Conservation (phyloP, 2,113 vertebrate genomes). For the Pardalotus punctatus region DNA sequence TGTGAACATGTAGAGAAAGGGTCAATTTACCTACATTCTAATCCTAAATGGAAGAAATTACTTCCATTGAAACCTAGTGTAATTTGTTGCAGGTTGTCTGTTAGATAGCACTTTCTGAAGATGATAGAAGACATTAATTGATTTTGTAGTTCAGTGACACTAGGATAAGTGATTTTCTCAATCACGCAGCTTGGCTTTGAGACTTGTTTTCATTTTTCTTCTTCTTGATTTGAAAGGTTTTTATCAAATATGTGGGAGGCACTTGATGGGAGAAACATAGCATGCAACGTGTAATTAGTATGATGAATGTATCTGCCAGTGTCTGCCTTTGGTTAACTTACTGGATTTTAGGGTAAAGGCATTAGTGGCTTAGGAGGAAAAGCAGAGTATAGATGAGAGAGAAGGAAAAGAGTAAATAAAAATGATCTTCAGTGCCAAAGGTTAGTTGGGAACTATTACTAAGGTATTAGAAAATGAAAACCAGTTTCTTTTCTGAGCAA, state of each 20-base stretch:
- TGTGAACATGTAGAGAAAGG: conserved; percentile 15
- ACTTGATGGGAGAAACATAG: conserved; percentile 36
- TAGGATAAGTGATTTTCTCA: conserved; percentile 65
- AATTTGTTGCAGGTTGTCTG: conserved; percentile 55
- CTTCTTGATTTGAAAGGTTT: conserved; percentile 49
- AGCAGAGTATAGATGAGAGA: background rate
- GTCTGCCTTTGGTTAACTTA: background rate
- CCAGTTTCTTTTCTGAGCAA: background rate
- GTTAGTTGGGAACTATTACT: background rate
- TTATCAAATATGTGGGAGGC: conserved; percentile 52
- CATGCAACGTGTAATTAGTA: conserved; percentile 52
- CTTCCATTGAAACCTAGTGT: conserved; percentile 55
- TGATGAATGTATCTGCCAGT: background rate
- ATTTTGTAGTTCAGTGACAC: conserved; percentile 67
- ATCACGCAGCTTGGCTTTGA: background rate
- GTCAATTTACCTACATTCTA: conserved; percentile 65
- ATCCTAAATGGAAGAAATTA: conserved; percentile 63
- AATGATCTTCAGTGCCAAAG: background rate
- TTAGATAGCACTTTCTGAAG: conserved; percentile 52
- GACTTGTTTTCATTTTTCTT: conserved; percentile 50
- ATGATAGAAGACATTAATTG: conserved; percentile 69
- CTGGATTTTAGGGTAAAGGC: background rate
- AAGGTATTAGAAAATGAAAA: background rate
- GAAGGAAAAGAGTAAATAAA: background rate
- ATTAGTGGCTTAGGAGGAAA: background rate